These are phyloP conservation scores for Heteractis magnifica DNA, from an alignment of 92 coral and sea anemone genomes.

Conservation along the genomic window DNA sequence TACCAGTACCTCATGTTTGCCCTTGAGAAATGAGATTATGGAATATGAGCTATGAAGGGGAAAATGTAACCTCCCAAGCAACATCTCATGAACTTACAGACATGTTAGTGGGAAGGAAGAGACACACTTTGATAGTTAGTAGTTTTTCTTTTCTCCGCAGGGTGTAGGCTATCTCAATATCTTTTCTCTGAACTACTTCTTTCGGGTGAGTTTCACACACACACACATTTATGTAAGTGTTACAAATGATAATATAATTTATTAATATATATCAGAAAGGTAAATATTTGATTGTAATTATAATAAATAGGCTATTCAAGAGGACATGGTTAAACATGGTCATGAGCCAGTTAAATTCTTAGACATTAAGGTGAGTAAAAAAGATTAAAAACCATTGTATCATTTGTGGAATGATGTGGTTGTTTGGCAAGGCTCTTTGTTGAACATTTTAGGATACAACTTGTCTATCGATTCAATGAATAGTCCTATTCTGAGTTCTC, in stretches of 20 bases:
- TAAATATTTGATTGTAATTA: background rate
- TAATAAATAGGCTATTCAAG: constrained; percentile 78
- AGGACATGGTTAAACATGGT: constrained; percentile 96
- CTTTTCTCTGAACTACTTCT: constrained; percentile 90
- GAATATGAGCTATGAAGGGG: background rate
- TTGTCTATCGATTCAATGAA: no score
- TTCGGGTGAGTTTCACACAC: constrained; percentile 71
- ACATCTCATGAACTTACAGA: no score
- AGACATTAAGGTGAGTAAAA: constrained; percentile 76
- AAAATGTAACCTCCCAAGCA: no score
- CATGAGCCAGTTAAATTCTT: constrained; percentile 98
- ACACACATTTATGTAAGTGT: background rate
- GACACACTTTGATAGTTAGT: background rate
- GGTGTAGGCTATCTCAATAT: constrained; percentile 79
- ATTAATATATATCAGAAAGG: background rate
- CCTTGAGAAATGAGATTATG: background rate
- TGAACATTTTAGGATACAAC: no score
- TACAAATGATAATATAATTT: background rate
- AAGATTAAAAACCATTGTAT: background rate
- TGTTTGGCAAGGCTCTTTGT: no score
- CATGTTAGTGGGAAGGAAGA: background rate
- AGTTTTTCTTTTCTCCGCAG: constrained; percentile 41
- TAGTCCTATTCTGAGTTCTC: no score
- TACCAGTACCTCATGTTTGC: background rate
- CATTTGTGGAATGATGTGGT: no score